Conservation (phyloP, 2,888 invertebrate species). For the Cyrtodaria siliqua region DNA sequence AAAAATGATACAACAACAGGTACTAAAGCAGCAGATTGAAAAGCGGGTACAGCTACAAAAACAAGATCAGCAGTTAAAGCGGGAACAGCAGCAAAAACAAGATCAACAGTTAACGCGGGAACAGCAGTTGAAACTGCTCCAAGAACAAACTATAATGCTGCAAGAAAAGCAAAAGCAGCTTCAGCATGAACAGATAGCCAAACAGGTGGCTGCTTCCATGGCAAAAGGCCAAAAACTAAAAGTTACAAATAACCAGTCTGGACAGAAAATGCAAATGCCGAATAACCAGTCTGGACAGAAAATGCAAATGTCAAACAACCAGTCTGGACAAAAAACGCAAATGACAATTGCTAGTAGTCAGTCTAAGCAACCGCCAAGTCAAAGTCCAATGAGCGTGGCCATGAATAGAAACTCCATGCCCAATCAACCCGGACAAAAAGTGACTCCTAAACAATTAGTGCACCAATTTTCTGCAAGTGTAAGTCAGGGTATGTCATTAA, state of each 20-base stretch:
- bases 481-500: constrained; percentile 19
- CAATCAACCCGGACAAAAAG: constrained; percentile 9
- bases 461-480: constrained; percentile 25
- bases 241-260: not conserved
- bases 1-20: constrained; percentile 10
- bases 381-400: constrained; percentile 53
- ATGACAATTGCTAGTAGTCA: constrained; percentile 1
- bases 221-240: not conserved
- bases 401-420: constrained; percentile 36
- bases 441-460: constrained; percentile 30
- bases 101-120: not conserved
- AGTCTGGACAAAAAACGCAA: not conserved
- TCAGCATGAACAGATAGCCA: constrained; percentile 16
- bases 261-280: not conserved
- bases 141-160: constrained; percentile 8
- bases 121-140: constrained; percentile 23
- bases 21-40: constrained; percentile 3
- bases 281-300: constrained; percentile 5
- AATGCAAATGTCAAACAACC: not conserved
- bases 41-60: constrained; percentile 15
- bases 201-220: constrained; percentile 1
- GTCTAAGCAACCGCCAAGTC: constrained; percentile 15
- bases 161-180: constrained; percentile 14
- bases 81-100: constrained; percentile 4
- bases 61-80: not conserved